Base-by-base conservation (phyloP, 37 sponge, comb jelly and placozoan species). In the Halichondria panicea region DNA sequence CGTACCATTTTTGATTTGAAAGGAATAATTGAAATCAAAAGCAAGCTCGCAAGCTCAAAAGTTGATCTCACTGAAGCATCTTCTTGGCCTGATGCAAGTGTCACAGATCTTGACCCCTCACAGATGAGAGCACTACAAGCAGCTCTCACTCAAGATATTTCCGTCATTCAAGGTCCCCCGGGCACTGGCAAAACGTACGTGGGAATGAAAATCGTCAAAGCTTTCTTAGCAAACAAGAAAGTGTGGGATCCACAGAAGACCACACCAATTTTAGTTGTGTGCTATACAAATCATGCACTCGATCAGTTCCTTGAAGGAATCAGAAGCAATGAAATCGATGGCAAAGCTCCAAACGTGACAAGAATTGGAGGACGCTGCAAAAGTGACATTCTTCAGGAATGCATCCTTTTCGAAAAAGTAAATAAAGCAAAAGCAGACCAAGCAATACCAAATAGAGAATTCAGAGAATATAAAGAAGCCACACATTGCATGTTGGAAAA, bases 221-320 rank as follows among this genome's bases (percentile, higher is more conserved):
- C 83, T 43, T 63, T 92, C 0, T 63, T 92, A 6, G 5, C 43
- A 3, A 92, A 95, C 52, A n/a, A n/a, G n/a, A n/a, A n/a, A n/a
- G 54, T 74, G 8, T 95, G 88, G 88, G 88, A 82, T 65, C 69
- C 68, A 18, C 18, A 37, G 0, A 60, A 58, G 40, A 41, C 63
- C 9, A 79, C 84, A 41, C 98, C 98, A 0, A 94, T 97, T 52
- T 62, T 94, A 21, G 81, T 97, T 33, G 73, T 97, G 18, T 90
- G 91, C 76, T 97, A 94, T 80, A 97, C 93, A 22, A 97, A 97
- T 44, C 98, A 97, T 86, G 98, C 98, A 13, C 75, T 94, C 13
- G 97, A 97, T 64, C 92, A 97, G 79, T 97, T 97, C 70, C 68
- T 97, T 43, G 90, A 89, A 42, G 76, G 62, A n/a, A 83, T 88